Conservation (phyloP, 2,888 invertebrate species). For the Ceramica pisi region DNA sequence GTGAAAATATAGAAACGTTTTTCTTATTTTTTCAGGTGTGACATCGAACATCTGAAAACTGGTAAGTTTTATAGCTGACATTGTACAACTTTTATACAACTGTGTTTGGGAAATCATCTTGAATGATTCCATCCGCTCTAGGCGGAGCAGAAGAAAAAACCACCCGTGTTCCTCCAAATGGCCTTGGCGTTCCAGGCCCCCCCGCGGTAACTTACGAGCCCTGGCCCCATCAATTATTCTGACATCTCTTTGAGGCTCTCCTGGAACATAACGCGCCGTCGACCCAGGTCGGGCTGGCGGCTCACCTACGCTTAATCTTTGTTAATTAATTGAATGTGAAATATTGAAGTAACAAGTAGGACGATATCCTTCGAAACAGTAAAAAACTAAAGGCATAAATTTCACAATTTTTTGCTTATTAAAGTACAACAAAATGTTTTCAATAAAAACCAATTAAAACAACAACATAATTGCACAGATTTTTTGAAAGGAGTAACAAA, state of each 20-base stretch:
- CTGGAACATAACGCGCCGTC: too few relatives aligned
- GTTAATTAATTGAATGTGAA: conserved; percentile 4
- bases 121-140: too few relatives aligned
- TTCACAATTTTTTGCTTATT: conserved; percentile 10
- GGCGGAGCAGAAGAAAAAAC: too few relatives aligned
- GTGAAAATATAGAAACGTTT: neutral
- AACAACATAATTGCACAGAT: neutral
- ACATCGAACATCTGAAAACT: neutral
- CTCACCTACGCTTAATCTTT: too few relatives aligned
- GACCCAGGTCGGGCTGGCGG: too few relatives aligned
- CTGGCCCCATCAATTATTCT: neutral
- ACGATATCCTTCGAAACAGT: neutral
- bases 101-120: too few relatives aligned
- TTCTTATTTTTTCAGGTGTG: conserved; percentile 12
- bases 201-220: too few relatives aligned
- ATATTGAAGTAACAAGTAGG: neutral
- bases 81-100: neutral
- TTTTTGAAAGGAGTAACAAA: conserved; percentile 26
- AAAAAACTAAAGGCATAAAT: conserved; percentile 2
- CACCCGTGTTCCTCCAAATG: too few relatives aligned
- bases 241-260: too few relatives aligned
- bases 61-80: neutral
- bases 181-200: too few relatives aligned
- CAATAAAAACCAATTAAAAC: conserved; percentile 23
- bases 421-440: conserved; percentile 15